Evolutionary conservation across 2,888 invertebrate species (phyloP).

Genomic region (Steinernema hermaphroditum): DNA sequence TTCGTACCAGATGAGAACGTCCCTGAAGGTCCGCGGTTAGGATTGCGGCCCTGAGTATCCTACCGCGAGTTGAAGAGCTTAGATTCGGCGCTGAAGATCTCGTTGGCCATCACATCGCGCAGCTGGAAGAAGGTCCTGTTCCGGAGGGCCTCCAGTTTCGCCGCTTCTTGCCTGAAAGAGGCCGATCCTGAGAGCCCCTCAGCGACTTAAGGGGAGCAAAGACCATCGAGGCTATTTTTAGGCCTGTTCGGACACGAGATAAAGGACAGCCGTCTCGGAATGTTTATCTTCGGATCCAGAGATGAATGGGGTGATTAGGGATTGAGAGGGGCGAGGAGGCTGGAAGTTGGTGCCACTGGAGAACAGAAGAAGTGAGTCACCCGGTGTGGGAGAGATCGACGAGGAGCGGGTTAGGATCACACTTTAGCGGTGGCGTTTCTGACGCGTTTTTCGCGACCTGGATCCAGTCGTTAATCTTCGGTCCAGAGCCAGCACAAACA

Average conservation of each 20-base stretch:
- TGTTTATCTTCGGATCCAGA: background rate
- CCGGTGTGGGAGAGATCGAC: no score
- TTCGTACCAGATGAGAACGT: slow-evolving; percentile 53
- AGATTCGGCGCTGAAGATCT: slow-evolving; percentile 37
- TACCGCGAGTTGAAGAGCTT: slow-evolving; percentile 34
- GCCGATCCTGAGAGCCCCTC: no score
- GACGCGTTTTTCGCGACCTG: no score
- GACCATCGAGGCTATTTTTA: background rate
- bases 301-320: background rate
- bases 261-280: background rate
- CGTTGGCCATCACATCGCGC: slow-evolving; percentile 36
- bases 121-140: slow-evolving; percentile 49
- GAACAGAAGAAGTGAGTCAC: no score
- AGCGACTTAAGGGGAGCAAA: no score
- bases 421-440: no score
- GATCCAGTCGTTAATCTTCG: no score
- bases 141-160: slow-evolving; percentile 48
- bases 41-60: background rate
- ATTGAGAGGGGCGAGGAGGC: background rate
- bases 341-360: background rate
- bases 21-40: slow-evolving; percentile 40
- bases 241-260: background rate
- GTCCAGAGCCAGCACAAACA: no score
- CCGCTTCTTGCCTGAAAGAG: slow-evolving; percentile 49
- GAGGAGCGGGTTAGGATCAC: no score